Base-by-base conservation (phyloP, 2,888 invertebrate genomes). In the Sminthurinus aureus region DNA sequence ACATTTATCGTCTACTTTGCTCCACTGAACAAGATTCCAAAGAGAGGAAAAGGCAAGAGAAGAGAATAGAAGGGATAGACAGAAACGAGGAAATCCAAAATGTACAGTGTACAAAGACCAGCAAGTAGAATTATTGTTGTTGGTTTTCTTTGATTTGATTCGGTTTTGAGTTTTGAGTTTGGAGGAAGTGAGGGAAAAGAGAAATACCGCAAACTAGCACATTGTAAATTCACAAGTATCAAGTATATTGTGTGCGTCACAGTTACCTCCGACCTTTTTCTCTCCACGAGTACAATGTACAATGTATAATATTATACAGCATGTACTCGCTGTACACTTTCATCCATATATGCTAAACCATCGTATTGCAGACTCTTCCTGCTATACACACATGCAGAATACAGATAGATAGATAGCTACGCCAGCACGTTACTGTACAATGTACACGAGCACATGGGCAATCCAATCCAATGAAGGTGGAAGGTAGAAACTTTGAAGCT, bases 201-300 rank as follows among this genome's bases (percentile, higher is more conserved):
- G 75, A 75, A 76, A 76, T 15, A 76, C 76, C 58, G 52, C 58
- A 50, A 22, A 51, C 15, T 75, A 20, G 38, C 51, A 75, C 75
- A 75, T 75, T 75, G 50, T n/a, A 75, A 50, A 75, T 75, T 75
- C 51, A 51, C 15, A 51, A 75, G 18, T 75, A 15, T n/a, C 74
- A 18, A 15, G 74, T 71, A 18, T 73, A 11, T 69, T 22, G 13
- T 52, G 76, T 76, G 76, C 76, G 76, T 76, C 76, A 76, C 58
- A 76, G 26, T 24, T 76, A 76, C 76, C 76, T 76, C 76, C 76
- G 76, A 76, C 76, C 76, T 76, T 76, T 76, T n/a, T 15, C 20
- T 18, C 50, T n/a, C 38, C n/a, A n/a, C 67, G 38, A 38, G 58
- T 11, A 15, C 13, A 15, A 58, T 58, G 18, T 58, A 13, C 58